Evolutionary conservation across 2,888 invertebrate species (phyloP).

Genomic region (Timema cristinae): DNA sequence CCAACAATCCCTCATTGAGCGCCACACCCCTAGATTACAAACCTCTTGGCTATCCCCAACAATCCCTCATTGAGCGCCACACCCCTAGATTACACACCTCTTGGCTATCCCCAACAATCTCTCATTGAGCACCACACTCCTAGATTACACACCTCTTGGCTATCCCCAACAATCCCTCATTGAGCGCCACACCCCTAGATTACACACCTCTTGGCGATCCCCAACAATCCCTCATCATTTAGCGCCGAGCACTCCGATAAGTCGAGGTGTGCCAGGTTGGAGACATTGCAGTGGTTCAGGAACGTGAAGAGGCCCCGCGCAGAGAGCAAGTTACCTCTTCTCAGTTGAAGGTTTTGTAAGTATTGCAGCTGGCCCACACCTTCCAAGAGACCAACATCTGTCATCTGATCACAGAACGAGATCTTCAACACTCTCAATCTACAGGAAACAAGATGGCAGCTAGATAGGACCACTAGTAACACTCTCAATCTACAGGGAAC

Average conservation of each 20-base stretch:
- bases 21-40: background rate
- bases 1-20: conserved; percentile 19
- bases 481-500: conserved; percentile 6
- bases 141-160: conserved; percentile 14
- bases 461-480: too few relatives aligned
- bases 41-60: conserved; percentile 20
- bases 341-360: conserved; percentile 13
- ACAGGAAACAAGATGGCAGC: too few relatives aligned
- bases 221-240: conserved; percentile 17
- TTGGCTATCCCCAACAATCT: conserved; percentile 17
- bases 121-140: background rate
- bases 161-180: conserved; percentile 17
- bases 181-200: background rate
- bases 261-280: conserved; percentile 14
- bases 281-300: conserved; percentile 14
- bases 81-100: conserved; percentile 9
- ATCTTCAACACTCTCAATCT: conserved; percentile 18
- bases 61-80: conserved; percentile 17
- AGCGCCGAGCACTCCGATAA: conserved; percentile 20
- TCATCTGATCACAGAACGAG: conserved; percentile 24
- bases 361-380: conserved; percentile 17
- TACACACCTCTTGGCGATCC: conserved; percentile 19
- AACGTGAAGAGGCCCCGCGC: conserved; percentile 12
- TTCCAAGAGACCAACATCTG: conserved; percentile 18
- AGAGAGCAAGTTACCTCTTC: conserved; percentile 15